Evolutionary conservation across 1,140 invertebrate genomes (phyloP), one percentile per base, ranked within the genome.

Genomic region (Armadillidium nasatum): DNA sequence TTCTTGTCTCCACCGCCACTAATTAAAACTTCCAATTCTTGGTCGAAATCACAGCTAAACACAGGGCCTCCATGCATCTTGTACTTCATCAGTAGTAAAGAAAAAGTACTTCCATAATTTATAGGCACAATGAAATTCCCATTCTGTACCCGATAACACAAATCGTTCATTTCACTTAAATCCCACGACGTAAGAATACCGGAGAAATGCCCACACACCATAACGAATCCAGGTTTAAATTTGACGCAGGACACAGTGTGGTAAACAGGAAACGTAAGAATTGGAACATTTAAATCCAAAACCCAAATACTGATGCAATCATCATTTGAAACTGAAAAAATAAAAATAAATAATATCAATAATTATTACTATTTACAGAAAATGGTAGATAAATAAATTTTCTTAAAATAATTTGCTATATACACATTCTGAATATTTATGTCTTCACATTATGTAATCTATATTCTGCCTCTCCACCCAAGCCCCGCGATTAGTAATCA

Each of bases 1-100:
- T 82, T 82, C 77, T 83, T 84, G 76, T 87, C 86, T 21, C 85
- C 85, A 15, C 85, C 83, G 66, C 85, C 86, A 80, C 83, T 85
- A 43, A 82, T 76, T 73, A 87, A 75, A 11, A 86, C 73, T 33
- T 86, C 85, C 44, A 86, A 77, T 6, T 85, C 85, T 33, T 84
- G 83, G 7, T 84, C 86, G 80, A 86, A 86, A 77, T 83, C 82
- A 78, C 85, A 85, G 13, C 82, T 83, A 79, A 86, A 86, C 0
- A 87, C 84, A 75, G 86, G 85, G 45, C 84, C 85, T 54, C 82
- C 71, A 76, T 86, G 86, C 68, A 86, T 85, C 44, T 80, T 76
- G 70, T 86, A 82, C 50, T 84, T 82, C 74, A 83, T 79, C 82
- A 78, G 66, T 0, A 75, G 75, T 3, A 75, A n/a, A 0, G 72